A percentile compares a stretch with the other conserved stretches of the same genome.
Conservation (phyloP, 2,888 invertebrate genomes). For the Nemoura dubitans region DNA sequence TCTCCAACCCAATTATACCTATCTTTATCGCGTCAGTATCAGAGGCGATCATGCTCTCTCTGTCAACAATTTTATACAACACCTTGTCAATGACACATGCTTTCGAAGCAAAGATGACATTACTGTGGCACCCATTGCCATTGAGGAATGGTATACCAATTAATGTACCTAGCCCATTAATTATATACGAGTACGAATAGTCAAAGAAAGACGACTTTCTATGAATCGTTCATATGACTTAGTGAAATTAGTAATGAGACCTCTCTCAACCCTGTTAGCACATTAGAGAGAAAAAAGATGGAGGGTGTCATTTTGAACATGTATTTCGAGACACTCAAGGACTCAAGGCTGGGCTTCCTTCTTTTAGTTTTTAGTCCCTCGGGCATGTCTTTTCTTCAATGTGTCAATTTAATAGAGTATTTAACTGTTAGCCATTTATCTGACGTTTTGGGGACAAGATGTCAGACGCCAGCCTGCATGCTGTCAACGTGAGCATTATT, state of each 20-base stretch:
- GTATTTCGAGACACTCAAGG: too few species aligned
- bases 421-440: neutral
- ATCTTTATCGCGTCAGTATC: neutral
- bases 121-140: neutral
- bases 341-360: neutral
- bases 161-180: neutral
- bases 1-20: slow-evolving; percentile 19
- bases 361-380: neutral
- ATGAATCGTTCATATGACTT: neutral
- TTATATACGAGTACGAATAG: neutral
- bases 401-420: neutral
- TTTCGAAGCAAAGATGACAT: neutral
- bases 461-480: neutral
- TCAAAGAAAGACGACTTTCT: neutral
- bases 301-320: neutral
- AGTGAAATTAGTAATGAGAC: too few species aligned
- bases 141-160: neutral
- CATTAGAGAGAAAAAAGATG: neutral
- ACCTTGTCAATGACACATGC: neutral
- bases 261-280: too few species aligned
- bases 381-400: neutral
- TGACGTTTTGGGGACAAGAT: neutral
- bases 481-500: neutral
- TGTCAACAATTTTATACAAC: neutral
- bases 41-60: neutral